Evolutionary conservation across 2,113 vertebrate species (phyloP).

Genomic region (Macroglossus sobrinus): DNA sequence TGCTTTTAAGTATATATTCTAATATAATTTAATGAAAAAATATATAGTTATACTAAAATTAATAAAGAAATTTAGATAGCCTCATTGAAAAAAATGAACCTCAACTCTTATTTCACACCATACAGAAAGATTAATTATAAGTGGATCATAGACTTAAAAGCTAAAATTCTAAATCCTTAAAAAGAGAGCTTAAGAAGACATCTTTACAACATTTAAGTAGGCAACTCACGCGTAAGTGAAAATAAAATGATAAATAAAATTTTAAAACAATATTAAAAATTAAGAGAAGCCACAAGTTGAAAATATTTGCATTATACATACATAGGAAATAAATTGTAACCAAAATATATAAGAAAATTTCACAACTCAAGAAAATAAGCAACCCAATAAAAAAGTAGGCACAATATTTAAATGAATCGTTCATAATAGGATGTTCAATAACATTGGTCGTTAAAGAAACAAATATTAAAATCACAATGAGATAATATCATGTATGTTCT

Average conservation of each 20-base stretch:
- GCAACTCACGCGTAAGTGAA: neutral
- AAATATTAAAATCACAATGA: neutral
- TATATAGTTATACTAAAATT: neutral
- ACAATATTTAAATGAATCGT: neutral
- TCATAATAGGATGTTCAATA: neutral
- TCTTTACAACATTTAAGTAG: neutral
- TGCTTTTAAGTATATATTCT: neutral
- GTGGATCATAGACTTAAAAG: neutral
- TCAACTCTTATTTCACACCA: neutral
- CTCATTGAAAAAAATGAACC: neutral
- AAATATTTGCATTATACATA: neutral
- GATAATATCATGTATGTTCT: neutral
- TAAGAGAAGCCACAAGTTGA: neutral
- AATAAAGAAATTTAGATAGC: neutral
- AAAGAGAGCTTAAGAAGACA: neutral
- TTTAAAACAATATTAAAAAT: neutral
- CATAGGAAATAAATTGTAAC: neutral
- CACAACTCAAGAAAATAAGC: neutral
- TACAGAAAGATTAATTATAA: neutral
- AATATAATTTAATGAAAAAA: neutral
- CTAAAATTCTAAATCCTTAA: neutral
- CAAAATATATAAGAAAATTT: neutral
- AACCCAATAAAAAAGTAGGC: neutral
- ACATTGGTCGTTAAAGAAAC: neutral
- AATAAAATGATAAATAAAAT: neutral